These are phyloP conservation scores for Semotilus atromaculatus DNA, from an alignment of 2,797 vertebrate genomes.

Conservation along the genomic window DNA sequence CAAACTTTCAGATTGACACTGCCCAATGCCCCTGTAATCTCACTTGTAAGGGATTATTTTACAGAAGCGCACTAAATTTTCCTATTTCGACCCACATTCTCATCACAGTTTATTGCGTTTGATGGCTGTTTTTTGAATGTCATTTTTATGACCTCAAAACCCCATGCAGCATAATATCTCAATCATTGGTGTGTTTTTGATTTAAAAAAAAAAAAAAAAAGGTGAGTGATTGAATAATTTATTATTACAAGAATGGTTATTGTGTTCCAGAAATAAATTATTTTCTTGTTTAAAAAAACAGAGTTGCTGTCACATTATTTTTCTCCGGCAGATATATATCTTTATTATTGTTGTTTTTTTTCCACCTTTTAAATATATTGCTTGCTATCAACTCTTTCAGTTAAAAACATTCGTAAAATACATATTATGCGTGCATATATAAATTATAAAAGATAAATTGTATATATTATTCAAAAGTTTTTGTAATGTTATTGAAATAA, in stretches of 20 bases:
- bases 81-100: constrained; percentile 22
- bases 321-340: neutral
- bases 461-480: neutral
- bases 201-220: constrained; percentile 66
- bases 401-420: neutral
- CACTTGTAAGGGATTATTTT: constrained; percentile 9
- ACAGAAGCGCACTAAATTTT: constrained; percentile 3
- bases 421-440: no score
- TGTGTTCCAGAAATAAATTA: constrained; percentile 83
- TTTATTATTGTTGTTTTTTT: neutral
- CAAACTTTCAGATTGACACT: constrained; percentile 15
- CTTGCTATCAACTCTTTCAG: neutral
- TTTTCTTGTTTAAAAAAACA: constrained; percentile 78
- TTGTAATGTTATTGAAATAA: no score
- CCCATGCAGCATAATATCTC: constrained; percentile 64
- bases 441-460: neutral
- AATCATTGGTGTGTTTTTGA: constrained; percentile 69
- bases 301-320: neutral
- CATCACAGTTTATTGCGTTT: constrained; percentile 47
- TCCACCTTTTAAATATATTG: no score
- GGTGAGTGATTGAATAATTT: constrained; percentile 73
- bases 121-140: constrained; percentile 48
- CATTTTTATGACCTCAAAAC: constrained; percentile 28
- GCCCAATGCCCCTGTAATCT: constrained; percentile 2
- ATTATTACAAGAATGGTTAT: constrained; percentile 70